These are phyloP conservation scores for Amphiura filiformis DNA, from an alignment of 35 echinoderm and acorn worm genomes.

Conservation along the genomic window DNA sequence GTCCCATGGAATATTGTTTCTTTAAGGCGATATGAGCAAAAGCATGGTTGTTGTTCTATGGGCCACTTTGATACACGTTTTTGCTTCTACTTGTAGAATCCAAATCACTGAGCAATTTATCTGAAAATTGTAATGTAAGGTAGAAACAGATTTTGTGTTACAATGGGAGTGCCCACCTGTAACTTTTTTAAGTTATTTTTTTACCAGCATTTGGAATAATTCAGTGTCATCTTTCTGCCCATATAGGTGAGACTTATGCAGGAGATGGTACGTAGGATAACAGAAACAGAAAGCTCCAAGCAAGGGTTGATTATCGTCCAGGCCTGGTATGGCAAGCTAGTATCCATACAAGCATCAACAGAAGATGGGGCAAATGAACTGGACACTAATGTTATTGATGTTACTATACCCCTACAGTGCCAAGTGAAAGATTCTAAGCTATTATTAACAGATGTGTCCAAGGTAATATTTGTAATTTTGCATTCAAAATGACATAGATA, in stretches of 20 bases:
- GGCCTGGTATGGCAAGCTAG: constrained; percentile 89
- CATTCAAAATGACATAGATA: background rate
- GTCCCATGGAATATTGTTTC: too few relatives aligned
- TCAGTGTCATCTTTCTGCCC: too few relatives aligned
- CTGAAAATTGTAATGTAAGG: too few relatives aligned
- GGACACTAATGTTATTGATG: constrained; percentile 61
- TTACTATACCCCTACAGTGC: constrained; percentile 77
- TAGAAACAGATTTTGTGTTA: background rate
- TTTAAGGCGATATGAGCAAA: too few relatives aligned
- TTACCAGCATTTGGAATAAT: background rate
- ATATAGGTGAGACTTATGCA: constrained; percentile 81
- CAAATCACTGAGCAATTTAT: too few relatives aligned
- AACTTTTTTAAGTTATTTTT: too few relatives aligned
- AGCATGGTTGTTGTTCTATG: too few relatives aligned
- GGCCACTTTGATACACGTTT: too few relatives aligned
- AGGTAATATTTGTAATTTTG: constrained; percentile 27
- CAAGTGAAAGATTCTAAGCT: constrained; percentile 93
- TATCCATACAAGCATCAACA: constrained; percentile 11
- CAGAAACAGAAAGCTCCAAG: constrained; percentile 48
- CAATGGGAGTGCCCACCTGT: background rate
- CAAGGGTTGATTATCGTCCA: constrained; percentile 65
- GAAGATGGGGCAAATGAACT: background rate
- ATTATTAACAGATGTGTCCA: constrained; percentile 82
- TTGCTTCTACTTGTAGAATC: too few relatives aligned
- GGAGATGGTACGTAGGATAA: constrained; percentile 70